Conservation (phyloP, 2,888 invertebrate genomes). For the Prenolepis imparis region DNA sequence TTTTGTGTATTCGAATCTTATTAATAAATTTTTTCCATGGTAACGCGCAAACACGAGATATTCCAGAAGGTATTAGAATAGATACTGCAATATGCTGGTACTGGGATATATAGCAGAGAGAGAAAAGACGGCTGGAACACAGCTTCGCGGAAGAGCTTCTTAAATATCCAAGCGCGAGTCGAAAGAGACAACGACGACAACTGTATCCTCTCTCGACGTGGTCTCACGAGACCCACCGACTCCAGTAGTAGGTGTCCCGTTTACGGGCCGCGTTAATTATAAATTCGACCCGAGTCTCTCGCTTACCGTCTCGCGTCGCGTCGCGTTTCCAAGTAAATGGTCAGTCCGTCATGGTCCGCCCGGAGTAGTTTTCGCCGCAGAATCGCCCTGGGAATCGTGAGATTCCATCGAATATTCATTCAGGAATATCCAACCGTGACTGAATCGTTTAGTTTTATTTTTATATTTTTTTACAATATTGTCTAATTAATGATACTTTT, state of each 20-base stretch:
- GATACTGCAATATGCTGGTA: neutral
- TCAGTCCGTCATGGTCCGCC: slow-evolving; percentile 68
- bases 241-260: slow-evolving; percentile 80
- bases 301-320: slow-evolving; percentile 39
- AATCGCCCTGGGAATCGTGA: slow-evolving; percentile 62
- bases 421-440: neutral
- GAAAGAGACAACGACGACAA: slow-evolving; percentile 42
- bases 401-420: slow-evolving; percentile 69
- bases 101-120: slow-evolving; percentile 5
- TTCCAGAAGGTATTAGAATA: neutral
- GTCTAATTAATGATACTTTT: slow-evolving; percentile 9
- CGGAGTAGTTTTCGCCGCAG: slow-evolving; percentile 56
- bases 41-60: neutral
- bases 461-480: neutral
- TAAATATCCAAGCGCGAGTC: slow-evolving; percentile 37
- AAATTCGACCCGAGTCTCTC: slow-evolving; percentile 77
- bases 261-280: slow-evolving; percentile 81
- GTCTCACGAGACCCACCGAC: slow-evolving; percentile 60
- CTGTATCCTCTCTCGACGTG: slow-evolving; percentile 39
- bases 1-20: neutral
- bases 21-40: neutral
- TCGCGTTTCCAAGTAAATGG: slow-evolving; percentile 72
- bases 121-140: neutral
- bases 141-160: slow-evolving; percentile 35
- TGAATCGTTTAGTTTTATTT: neutral